Conservation (phyloP, 2,797 vertebrate species). For the Anguilla anguilla region DNA sequence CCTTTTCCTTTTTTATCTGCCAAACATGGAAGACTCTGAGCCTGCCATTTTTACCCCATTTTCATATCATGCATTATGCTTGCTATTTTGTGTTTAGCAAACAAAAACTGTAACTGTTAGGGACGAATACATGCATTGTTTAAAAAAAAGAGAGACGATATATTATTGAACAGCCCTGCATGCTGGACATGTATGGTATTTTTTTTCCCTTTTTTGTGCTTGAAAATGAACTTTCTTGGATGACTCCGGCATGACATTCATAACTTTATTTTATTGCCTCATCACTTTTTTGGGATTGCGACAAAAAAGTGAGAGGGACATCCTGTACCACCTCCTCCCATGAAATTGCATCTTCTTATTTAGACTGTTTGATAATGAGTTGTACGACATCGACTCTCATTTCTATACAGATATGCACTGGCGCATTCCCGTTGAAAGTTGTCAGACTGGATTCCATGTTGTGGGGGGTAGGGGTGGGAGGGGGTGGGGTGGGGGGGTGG, state of each 20-base stretch:
- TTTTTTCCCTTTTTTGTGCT: slow-evolving; percentile 77
- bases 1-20: slow-evolving; percentile 68
- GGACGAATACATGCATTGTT: slow-evolving; percentile 77
- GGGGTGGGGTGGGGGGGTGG: slow-evolving; percentile 71
- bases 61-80: slow-evolving; percentile 92
- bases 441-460: slow-evolving; percentile 80
- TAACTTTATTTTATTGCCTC: slow-evolving; percentile 86
- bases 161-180: slow-evolving; percentile 94
- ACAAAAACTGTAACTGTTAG: slow-evolving; percentile 81
- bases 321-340: slow-evolving; percentile 66
- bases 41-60: slow-evolving; percentile 86
- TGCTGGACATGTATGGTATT: slow-evolving; percentile 99
- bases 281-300: slow-evolving; percentile 93
- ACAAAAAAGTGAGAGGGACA: slow-evolving; percentile 91
- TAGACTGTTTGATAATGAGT: slow-evolving; percentile 80
- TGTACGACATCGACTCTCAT: slow-evolving; percentile 80
- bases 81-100: slow-evolving; percentile 87
- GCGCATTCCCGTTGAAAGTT: slow-evolving; percentile 80
- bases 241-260: slow-evolving; percentile 95
- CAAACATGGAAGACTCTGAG: slow-evolving; percentile 84
- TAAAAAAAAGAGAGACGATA: slow-evolving; percentile 79
- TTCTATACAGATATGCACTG: slow-evolving; percentile 78
- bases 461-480: slow-evolving; percentile 58
- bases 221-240: slow-evolving; percentile 88
- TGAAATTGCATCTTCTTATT: slow-evolving; percentile 79